Evolutionary conservation across 2,113 vertebrate species (phyloP).

Genomic region (Odontesthes bonariensis): DNA sequence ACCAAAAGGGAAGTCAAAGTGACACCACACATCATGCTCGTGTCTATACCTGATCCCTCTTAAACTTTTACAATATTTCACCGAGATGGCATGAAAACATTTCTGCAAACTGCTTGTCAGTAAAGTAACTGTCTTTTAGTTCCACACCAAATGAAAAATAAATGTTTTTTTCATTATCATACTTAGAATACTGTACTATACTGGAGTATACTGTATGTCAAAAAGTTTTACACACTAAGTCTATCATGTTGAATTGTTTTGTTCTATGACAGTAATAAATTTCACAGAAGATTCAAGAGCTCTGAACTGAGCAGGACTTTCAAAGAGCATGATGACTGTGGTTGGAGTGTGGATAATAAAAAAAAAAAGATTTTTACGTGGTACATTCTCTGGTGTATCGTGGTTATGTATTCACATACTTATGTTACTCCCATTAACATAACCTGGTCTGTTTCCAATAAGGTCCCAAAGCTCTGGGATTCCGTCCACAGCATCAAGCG

Average conservation of each 20-base stretch:
- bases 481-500: constrained; percentile 90
- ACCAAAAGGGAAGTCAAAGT: constrained; percentile 25
- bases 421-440: constrained; percentile 80
- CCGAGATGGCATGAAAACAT: neutral
- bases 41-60: constrained; percentile 78
- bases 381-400: constrained; percentile 7
- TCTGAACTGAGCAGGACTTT: constrained; percentile 38
- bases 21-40: constrained; percentile 65
- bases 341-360: constrained; percentile 44
- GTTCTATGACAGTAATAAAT: neutral
- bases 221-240: neutral
- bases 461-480: constrained; percentile 89
- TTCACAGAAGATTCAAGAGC: neutral
- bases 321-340: constrained; percentile 44
- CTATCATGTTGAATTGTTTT: no score
- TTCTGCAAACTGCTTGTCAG: neutral
- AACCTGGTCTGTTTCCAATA: constrained; percentile 87
- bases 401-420: constrained; percentile 72
- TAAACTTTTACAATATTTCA: constrained; percentile 21
- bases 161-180: no score
- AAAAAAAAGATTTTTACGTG: constrained; percentile 23
- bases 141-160: no score
- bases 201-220: neutral
- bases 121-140: neutral
- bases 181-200: no score